Evolutionary conservation across 2,113 vertebrate genomes (phyloP).

Genomic region (Alectura lathami): DNA sequence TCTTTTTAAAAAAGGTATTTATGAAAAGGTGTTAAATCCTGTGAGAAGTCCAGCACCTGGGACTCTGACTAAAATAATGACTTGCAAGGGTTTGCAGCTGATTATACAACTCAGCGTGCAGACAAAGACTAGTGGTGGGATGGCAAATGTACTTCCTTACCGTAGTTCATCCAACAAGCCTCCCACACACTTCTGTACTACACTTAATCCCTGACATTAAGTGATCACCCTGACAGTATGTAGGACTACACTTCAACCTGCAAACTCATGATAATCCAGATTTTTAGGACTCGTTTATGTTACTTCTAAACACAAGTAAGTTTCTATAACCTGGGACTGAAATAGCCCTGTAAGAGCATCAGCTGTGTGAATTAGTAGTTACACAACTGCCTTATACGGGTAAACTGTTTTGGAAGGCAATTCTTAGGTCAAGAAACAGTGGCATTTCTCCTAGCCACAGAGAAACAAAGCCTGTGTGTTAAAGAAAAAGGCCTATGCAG

Average conservation of each 20-base stretch:
- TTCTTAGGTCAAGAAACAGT: conserved; percentile 45
- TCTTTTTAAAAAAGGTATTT: background rate
- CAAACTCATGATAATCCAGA: background rate
- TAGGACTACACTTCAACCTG: background rate
- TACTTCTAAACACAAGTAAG: background rate
- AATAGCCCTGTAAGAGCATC: background rate
- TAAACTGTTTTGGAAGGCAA: background rate
- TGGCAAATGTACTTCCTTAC: background rate
- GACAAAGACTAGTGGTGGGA: background rate
- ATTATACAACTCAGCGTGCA: background rate
- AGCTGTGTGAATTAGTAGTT: background rate
- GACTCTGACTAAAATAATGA: background rate
- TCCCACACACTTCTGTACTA: background rate
- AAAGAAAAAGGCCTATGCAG: conserved; percentile 26
- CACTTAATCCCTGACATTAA: background rate
- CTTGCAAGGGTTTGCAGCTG: background rate
- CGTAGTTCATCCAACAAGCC: background rate
- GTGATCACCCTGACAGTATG: background rate
- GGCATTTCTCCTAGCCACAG: background rate
- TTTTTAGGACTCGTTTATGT: background rate
- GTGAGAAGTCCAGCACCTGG: background rate
- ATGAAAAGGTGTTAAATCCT: background rate
- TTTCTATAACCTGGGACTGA: background rate
- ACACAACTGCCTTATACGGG: background rate
- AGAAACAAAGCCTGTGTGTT: conserved; percentile 43